Base-by-base conservation (phyloP, 2,113 vertebrate species). In the Sminthopsis crassicaudata region DNA sequence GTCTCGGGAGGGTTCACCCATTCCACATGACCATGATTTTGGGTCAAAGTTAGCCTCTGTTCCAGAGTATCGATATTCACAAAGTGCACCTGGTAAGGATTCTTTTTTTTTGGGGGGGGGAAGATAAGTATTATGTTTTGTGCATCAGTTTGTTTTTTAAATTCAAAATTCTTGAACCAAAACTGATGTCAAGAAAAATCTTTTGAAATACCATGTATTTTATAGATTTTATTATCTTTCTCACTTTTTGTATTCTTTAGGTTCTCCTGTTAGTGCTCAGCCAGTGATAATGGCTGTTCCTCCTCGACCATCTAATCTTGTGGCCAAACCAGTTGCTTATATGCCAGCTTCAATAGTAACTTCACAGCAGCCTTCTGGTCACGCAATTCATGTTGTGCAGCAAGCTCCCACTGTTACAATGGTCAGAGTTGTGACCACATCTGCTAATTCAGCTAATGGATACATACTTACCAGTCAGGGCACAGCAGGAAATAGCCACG, bases 261-360 rank as follows among this genome's bases (percentile, higher is more conserved):
- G 99, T 22, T 99, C 99, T 76, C 99, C 99, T 0, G 99, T 99
- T 96, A 99, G 99, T 46, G 98, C 99, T 94, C 99, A 99, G 98
- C 99, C 99, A 0, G 99, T 99, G 96, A 99, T 99, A 97, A 99
- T 99, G 99, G 99, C 99, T 0, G 98, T 99, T 89, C 99, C 99
- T n/a, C 97, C 99, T 55, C 99, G 99, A 91, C 98, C 99, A 0
- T 98, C 99, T 16, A 97, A 98, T 46, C 97, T 99, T 88, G 96
- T 99, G 88, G 99, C 99, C 93, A 99, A 99, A 93, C 99, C 99
- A 0, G 98, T 99, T 0, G 98, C 99, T 16, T 99, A 99, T 96
- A 98, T 99, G 98, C 99, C 99, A 0, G 98, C 99, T 0, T 99
- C 99, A 42, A 98, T 99, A 89, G 98, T 99, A 97, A 98, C 99